Percentiles rank a stretch among this genome's conserved stretches.
phyloP scores from a whole-genome alignment of 1,140 invertebrate species.

The Aphelinus atriplicis region DNA sequence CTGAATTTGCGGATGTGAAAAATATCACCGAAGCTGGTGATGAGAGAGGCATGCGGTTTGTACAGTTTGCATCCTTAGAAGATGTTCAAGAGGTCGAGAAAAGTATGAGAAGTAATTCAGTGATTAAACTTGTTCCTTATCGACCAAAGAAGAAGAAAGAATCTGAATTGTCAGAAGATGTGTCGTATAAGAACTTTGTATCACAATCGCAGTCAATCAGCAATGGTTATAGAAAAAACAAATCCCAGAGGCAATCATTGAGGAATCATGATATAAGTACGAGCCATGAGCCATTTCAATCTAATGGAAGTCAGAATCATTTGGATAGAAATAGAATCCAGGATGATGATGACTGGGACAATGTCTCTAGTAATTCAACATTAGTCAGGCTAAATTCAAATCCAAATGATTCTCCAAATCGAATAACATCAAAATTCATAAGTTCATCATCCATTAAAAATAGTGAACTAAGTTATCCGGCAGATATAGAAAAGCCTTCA shows the following conservation, averaged over 20 bases:
- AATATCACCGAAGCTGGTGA: constrained; percentile 37
- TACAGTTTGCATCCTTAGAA: constrained; percentile 36
- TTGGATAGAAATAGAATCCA: too few relatives aligned
- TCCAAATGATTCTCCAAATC: too few relatives aligned
- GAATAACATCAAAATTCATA: too few relatives aligned
- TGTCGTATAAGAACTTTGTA: too few relatives aligned
- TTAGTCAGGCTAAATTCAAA: too few relatives aligned
- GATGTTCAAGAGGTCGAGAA: constrained; percentile 38
- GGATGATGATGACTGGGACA: too few relatives aligned
- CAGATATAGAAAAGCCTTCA: too few relatives aligned
- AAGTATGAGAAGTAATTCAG: constrained; percentile 36
- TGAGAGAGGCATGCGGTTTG: constrained; percentile 45
- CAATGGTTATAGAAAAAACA: background rate
- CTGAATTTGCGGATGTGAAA: constrained; percentile 39
- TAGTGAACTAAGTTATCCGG: too few relatives aligned
- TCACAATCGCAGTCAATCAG: background rate
- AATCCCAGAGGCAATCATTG: background rate
- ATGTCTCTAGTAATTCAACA: too few relatives aligned
- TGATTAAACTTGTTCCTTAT: constrained; percentile 29
- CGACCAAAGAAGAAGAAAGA: constrained; percentile 32
- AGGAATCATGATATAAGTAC: background rate
- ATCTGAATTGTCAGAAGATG: too few relatives aligned
- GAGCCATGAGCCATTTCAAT: background rate
- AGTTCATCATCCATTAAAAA: too few relatives aligned
- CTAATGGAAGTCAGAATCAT: too few relatives aligned